Evolutionary conservation across 2,113 vertebrate species (phyloP).

Genomic region (Lepus americanus): DNA sequence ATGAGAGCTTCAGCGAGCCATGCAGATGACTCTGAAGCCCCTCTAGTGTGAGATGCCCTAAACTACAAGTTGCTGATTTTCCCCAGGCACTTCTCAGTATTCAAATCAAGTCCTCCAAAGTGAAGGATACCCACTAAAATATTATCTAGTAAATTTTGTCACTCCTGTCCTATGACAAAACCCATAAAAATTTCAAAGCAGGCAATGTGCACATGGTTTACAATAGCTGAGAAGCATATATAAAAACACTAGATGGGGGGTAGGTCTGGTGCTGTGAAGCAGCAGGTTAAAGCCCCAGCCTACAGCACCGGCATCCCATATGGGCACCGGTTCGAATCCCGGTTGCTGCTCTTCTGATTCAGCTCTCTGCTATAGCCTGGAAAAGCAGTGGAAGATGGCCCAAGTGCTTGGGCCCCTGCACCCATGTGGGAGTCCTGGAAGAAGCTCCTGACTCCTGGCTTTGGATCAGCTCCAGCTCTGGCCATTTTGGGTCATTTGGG

Average conservation of each 20-base stretch:
- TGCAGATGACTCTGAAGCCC: neutral
- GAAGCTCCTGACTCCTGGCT: no score
- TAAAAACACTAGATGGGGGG: neutral
- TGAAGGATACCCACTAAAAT: neutral
- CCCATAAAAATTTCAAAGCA: neutral
- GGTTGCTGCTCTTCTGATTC: no score
- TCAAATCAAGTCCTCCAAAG: conserved; percentile 36
- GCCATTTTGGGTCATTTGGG: no score
- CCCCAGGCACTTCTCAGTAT: neutral
- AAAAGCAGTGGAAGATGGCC: no score
- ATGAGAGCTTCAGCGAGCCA: neutral
- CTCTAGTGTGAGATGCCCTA: neutral
- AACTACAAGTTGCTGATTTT: neutral
- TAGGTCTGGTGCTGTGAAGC: no score
- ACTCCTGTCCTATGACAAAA: neutral
- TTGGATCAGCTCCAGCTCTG: no score
- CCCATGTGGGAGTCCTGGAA: no score
- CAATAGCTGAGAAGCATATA: neutral
- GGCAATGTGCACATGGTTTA: neutral
- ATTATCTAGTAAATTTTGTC: neutral
- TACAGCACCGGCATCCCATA: no score
- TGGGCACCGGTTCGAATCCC: no score
- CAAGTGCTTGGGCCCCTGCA: no score
- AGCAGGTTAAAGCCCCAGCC: no score
- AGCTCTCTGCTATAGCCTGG: no score